Conservation (phyloP, 2,797 vertebrate species). For the Furcifer pardalis region DNA sequence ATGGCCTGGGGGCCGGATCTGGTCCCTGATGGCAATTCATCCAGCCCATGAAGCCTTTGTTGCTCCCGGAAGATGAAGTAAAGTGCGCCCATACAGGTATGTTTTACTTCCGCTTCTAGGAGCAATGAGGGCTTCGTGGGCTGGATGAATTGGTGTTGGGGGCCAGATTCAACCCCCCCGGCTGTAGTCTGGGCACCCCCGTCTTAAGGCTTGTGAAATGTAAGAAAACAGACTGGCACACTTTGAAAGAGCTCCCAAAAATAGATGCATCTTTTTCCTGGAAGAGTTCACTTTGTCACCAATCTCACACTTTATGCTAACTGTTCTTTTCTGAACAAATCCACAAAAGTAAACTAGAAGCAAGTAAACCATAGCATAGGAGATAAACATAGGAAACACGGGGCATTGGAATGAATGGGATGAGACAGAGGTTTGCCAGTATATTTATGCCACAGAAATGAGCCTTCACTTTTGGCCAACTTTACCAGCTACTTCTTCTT, state of each 20-base stretch:
- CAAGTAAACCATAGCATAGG: not conserved
- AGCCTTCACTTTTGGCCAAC: not conserved
- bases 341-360: not conserved
- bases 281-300: not conserved
- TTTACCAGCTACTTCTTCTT: not conserved
- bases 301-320: not conserved
- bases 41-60: no score
- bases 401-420: not conserved
- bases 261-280: not conserved
- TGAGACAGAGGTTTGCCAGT: not conserved
- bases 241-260: not conserved
- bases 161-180: no score
- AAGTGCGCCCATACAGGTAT: no score
- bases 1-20: no score
- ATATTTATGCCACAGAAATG: not conserved
- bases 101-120: no score
- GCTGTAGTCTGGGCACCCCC: no score
- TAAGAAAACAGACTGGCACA: not conserved
- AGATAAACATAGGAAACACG: not conserved
- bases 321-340: no score
- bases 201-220: not conserved
- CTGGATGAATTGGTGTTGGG: no score
- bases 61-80: no score
- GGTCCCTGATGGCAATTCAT: no score
- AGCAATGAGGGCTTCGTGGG: no score